A percentile compares a stretch with the other conserved stretches of the same genome.
Evolutionary conservation across 1,140 invertebrate genomes (phyloP).

Genomic region (Orussus abietinus): DNA sequence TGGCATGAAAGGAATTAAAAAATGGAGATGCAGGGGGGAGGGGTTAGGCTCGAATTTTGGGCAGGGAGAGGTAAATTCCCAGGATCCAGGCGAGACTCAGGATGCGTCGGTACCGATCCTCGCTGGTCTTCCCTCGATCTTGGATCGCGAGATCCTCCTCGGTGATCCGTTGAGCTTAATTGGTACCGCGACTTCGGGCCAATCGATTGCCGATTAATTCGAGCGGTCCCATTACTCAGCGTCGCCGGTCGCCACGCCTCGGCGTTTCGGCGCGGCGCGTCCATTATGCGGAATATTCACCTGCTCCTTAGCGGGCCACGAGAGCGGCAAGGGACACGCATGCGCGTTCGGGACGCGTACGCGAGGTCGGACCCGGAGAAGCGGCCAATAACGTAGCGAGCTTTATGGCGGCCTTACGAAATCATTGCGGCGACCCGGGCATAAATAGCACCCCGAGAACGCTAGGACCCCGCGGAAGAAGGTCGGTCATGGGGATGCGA

Average conservation of each 20-base stretch:
- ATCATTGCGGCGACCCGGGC: conserved; percentile 35
- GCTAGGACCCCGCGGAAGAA: no score
- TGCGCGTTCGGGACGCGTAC: background rate
- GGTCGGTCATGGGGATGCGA: no score
- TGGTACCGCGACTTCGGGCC: no score
- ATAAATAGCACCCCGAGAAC: conserved; percentile 32
- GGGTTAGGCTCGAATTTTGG: no score
- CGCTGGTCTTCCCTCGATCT: no score
- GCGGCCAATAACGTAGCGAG: conserved; percentile 27
- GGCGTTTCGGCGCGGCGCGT: conserved; percentile 19
- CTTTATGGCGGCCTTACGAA: conserved; percentile 30
- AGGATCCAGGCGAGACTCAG: no score
- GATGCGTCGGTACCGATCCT: no score
- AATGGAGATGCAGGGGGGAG: no score
- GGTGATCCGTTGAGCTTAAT: no score
- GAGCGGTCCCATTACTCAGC: background rate
- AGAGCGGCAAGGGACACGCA: background rate
- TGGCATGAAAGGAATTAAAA: no score
- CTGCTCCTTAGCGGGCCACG: conserved; percentile 15
- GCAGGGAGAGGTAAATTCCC: no score
- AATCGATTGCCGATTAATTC: conserved; percentile 1
- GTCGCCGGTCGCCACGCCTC: conserved; percentile 18
- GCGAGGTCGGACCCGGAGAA: background rate
- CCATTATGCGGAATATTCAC: conserved; percentile 36
- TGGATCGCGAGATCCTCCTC: no score